Evolutionary conservation across 2,113 vertebrate genomes (phyloP).

Genomic region (Daboia siamensis): DNA sequence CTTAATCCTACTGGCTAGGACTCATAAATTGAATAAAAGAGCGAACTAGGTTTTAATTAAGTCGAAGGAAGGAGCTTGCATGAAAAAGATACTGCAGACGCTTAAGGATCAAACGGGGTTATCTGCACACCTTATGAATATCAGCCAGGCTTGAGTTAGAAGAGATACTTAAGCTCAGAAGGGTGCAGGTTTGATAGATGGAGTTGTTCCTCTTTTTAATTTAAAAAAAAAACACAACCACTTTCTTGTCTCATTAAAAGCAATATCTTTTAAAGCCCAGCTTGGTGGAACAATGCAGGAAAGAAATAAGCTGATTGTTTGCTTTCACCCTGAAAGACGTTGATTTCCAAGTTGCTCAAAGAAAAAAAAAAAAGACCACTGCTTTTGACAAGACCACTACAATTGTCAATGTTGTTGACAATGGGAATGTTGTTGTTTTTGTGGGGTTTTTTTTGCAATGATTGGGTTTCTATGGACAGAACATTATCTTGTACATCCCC

Average conservation of each 20-base stretch:
- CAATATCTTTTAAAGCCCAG: constrained; percentile 23
- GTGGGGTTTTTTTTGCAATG: background rate
- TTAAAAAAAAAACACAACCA: constrained; percentile 63
- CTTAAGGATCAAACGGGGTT: constrained; percentile 70
- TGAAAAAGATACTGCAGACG: constrained; percentile 75
- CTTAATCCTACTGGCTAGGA: constrained; percentile 95
- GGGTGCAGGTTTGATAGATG: constrained; percentile 64
- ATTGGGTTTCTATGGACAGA: background rate
- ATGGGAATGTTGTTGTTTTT: background rate
- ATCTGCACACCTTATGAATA: constrained; percentile 60
- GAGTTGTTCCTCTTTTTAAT: constrained; percentile 54
- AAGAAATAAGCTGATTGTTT: background rate
- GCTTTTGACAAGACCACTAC: background rate
- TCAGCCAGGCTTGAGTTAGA: constrained; percentile 48
- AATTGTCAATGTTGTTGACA: background rate
- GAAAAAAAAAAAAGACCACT: background rate
- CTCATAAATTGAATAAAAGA: constrained; percentile 87
- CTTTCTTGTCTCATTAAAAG: constrained; percentile 33
- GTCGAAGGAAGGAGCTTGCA: constrained; percentile 76
- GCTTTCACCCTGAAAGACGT: background rate
- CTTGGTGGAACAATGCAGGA: background rate
- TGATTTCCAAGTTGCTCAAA: background rate
- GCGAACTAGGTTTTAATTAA: constrained; percentile 97
- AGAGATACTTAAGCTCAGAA: constrained; percentile 29
- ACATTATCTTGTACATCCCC: background rate